Percentiles rank a stretch among this genome's conserved stretches.
These are phyloP conservation scores for Apaloderma vittatum DNA, from an alignment of 2,113 vertebrate species.

Conservation along the genomic window DNA sequence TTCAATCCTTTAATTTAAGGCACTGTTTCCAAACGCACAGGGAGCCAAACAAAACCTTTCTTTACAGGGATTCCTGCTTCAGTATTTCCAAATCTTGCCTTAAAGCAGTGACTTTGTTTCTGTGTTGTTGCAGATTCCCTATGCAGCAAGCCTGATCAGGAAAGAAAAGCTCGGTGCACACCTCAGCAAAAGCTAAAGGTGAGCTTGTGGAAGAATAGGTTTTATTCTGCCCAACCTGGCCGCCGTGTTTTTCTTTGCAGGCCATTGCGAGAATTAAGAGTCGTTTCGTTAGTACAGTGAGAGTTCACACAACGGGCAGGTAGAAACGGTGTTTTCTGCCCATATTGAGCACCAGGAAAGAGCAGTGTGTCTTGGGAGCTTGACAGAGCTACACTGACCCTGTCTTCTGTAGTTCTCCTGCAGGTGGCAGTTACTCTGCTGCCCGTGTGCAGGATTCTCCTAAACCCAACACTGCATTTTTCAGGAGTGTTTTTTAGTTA, in stretches of 20 bases:
- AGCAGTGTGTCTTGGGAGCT: not conserved
- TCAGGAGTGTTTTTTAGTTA: not conserved
- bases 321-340: not conserved
- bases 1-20: not conserved
- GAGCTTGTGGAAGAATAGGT: not conserved
- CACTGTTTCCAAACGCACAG: not conserved
- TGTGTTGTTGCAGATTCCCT: conserved; percentile 91
- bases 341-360: not conserved
- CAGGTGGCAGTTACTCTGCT: not conserved
- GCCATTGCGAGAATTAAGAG: not conserved
- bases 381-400: not conserved
- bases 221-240: not conserved
- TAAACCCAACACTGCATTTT: not conserved
- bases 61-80: not conserved
- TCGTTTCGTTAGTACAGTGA: not conserved
- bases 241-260: not conserved
- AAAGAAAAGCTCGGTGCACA: conserved; percentile 96
- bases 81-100: not conserved
- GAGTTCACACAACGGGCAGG: rapidly evolving
- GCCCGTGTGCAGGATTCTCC: rapidly evolving
- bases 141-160: conserved; percentile 95
- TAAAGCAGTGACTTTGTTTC: conserved; percentile 23
- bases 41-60: not conserved
- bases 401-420: not conserved
- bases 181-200: conserved; percentile 95